Evolutionary conservation across 2,797 vertebrate genomes (phyloP).

Genomic region (Carapus acus): DNA sequence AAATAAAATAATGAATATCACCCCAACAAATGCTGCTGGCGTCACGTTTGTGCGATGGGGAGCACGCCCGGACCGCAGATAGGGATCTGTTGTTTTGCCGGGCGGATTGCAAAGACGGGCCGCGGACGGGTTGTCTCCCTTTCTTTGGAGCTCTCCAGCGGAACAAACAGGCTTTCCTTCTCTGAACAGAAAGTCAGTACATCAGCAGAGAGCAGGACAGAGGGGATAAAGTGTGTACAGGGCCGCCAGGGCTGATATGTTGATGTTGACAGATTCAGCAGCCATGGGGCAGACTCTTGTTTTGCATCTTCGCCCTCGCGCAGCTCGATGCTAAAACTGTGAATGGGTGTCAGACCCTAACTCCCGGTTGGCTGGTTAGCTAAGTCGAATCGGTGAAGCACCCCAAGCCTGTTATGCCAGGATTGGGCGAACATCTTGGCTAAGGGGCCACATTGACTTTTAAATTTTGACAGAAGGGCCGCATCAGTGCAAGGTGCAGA

Average conservation of each 20-base stretch:
- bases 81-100: conserved; percentile 69
- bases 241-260: conserved; percentile 42
- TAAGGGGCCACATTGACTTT: no score
- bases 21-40: conserved; percentile 25
- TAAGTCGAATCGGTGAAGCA: no score
- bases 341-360: no score
- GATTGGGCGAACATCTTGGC: no score
- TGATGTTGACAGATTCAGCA: conserved; percentile 56
- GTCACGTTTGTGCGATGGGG: conserved; percentile 24
- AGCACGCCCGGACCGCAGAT: conserved; percentile 54
- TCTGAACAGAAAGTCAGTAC: conserved; percentile 72
- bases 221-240: conserved; percentile 55
- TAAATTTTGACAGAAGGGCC: no score
- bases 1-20: conserved; percentile 11
- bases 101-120: conserved; percentile 53
- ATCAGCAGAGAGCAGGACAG: conserved; percentile 72
- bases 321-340: no score
- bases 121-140: conserved; percentile 52
- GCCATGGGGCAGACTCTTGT: conserved; percentile 29
- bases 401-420: no score
- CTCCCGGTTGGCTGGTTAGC: no score
- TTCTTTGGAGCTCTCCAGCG: conserved; percentile 76
- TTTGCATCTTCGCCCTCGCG: conserved; percentile 19
- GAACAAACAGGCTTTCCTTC: conserved; percentile 78
- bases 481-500: no score